These are phyloP conservation scores for Phyto melanocephala DNA, from an alignment of 2,888 invertebrate species.

Conservation along the genomic window DNA sequence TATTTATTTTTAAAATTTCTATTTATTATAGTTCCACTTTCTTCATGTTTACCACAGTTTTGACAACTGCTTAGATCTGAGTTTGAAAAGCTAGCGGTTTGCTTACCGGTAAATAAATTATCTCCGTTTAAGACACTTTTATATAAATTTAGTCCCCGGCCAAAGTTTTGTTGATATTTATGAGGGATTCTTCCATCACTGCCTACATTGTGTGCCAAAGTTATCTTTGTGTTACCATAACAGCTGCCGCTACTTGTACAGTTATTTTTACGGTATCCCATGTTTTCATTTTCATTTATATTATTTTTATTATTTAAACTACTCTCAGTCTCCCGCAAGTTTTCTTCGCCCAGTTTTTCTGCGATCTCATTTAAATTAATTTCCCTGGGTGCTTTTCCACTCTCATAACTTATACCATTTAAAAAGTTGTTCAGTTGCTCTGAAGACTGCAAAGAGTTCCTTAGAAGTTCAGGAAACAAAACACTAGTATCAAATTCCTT, in stretches of 20 bases:
- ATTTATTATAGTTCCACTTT: not conserved
- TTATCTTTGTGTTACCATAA: too few relatives aligned
- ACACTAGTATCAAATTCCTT: constrained; percentile 62
- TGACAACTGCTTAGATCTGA: constrained; percentile 27
- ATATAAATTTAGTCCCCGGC: not conserved
- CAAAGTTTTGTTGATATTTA: not conserved
- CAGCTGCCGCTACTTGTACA: too few relatives aligned
- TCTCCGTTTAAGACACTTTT: not conserved
- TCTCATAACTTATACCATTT: not conserved
- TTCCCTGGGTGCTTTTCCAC: not conserved
- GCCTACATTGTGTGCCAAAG: too few relatives aligned
- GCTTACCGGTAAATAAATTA: too few relatives aligned
- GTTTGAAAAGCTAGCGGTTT: not conserved
- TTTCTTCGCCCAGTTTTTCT: not conserved
- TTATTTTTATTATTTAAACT: not conserved
- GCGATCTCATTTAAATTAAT: not conserved
- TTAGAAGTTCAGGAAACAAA: not conserved
- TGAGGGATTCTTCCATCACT: not conserved
- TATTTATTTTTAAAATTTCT: not conserved
- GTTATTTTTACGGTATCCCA: not conserved
- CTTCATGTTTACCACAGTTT: constrained; percentile 3
- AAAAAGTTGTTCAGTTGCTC: not conserved
- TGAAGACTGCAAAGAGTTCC: not conserved
- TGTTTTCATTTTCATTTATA: not conserved
- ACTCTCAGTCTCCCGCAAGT: not conserved